Evolutionary conservation across 2,797 vertebrate genomes (phyloP).

Genomic region (Acrossocheilus wenchowensis): DNA sequence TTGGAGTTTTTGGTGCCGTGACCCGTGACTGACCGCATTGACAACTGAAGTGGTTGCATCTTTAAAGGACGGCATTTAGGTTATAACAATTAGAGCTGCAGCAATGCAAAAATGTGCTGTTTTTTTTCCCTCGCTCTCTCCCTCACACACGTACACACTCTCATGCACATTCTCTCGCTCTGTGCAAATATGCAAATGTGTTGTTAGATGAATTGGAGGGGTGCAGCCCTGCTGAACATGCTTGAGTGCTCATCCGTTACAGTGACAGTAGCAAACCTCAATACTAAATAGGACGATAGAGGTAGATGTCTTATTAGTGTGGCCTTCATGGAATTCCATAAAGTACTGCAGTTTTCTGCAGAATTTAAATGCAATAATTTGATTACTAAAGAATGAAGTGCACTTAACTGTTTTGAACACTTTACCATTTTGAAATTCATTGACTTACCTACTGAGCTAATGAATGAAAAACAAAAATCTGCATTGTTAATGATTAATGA

Average conservation of each 20-base stretch:
- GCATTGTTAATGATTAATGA: no score
- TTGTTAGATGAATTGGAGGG: not conserved
- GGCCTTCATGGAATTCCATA: not conserved
- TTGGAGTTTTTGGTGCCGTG: conserved; percentile 17
- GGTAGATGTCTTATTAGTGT: not conserved
- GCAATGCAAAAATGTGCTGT: not conserved
- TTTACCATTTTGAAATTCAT: not conserved
- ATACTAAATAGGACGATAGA: not conserved
- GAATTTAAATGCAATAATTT: not conserved
- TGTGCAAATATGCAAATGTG: conserved; percentile 5
- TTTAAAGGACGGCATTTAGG: not conserved
- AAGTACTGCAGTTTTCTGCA: not conserved
- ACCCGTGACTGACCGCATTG: conserved; percentile 8
- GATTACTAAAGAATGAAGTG: not conserved
- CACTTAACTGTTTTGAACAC: not conserved
- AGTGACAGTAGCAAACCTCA: not conserved
- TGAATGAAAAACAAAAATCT: no score
- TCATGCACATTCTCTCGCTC: not conserved
- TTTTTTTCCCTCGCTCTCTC: not conserved
- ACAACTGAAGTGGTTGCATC: not conserved
- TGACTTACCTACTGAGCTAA: not conserved
- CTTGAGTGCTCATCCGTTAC: not conserved
- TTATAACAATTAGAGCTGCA: conserved; percentile 5
- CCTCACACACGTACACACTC: not conserved
- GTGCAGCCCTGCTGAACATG: not conserved